Evolutionary conservation across 2,888 invertebrate species (phyloP).

Genomic region (Sinotaia quadrata): DNA sequence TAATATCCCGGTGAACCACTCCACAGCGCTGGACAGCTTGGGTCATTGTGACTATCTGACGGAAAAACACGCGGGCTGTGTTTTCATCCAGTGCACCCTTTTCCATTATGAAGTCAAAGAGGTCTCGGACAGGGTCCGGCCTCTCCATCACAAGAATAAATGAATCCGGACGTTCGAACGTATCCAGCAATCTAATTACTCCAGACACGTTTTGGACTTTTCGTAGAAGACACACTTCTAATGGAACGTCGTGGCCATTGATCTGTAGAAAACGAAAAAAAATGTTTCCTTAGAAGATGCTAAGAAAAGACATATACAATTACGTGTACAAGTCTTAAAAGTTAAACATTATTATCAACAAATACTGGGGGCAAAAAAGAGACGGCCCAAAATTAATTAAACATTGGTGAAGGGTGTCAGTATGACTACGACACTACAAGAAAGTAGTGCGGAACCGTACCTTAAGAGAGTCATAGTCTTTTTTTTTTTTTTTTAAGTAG

Average conservation of each 20-base stretch:
- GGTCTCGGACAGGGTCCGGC: constrained; percentile 76
- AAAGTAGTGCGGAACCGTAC: no score
- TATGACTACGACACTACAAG: no score
- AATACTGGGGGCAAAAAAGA: no score
- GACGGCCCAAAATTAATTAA: no score
- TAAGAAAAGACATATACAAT: no score
- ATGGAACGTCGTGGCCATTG: constrained; percentile 74
- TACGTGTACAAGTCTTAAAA: no score
- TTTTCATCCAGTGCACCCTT: constrained; percentile 75
- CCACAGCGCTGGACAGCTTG: constrained; percentile 74
- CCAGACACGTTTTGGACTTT: constrained; percentile 74
- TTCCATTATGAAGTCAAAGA: constrained; percentile 78
- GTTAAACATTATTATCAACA: no score
- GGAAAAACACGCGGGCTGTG: constrained; percentile 75
- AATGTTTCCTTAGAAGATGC: no score
- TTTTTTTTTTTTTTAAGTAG: no score
- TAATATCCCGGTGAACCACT: constrained; percentile 77
- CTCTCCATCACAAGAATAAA: constrained; percentile 78
- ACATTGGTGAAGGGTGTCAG: no score
- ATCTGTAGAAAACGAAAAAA: no score
- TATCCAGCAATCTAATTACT: constrained; percentile 76
- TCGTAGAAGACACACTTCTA: constrained; percentile 76
- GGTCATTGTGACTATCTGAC: constrained; percentile 75
- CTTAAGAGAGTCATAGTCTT: no score
- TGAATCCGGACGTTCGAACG: constrained; percentile 74